These are phyloP conservation scores for Oreohelix idahoensis DNA, from an alignment of 1,140 invertebrate species.

Conservation along the genomic window DNA sequence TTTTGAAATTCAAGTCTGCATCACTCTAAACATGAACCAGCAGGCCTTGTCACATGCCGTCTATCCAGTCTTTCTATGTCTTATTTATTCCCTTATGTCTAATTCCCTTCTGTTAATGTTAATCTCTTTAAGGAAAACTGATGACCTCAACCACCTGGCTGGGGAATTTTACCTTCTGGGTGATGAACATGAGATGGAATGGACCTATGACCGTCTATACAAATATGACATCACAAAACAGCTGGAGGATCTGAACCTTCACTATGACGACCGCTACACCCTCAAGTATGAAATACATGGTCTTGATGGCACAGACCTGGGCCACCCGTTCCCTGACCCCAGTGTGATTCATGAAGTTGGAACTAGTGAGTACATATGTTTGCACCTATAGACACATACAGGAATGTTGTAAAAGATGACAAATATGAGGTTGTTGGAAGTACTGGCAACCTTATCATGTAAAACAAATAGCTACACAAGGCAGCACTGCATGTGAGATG, in stretches of 20 bases:
- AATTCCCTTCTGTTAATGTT: not conserved
- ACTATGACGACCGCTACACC: conserved; percentile 34
- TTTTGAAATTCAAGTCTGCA: no score
- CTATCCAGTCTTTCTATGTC: no score
- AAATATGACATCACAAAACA: conserved; percentile 49
- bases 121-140: not conserved
- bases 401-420: no score
- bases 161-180: conserved; percentile 52
- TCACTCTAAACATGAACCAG: no score
- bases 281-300: conserved; percentile 37
- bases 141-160: conserved; percentile 22
- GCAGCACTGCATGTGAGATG: no score
- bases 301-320: conserved; percentile 13
- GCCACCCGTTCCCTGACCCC: conserved; percentile 15
- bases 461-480: no score
- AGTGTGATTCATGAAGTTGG: conserved; percentile 37
- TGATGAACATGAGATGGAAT: conserved; percentile 47
- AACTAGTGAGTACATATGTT: conserved; percentile 26
- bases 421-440: no score
- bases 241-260: conserved; percentile 34
- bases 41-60: no score
- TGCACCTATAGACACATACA: no score
- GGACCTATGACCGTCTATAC: conserved; percentile 48
- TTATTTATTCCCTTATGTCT: no score
- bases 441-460: no score